A percentile compares a stretch with the other conserved stretches of the same genome.
Evolutionary conservation across 1,140 invertebrate species (phyloP).

Genomic region (Capitella teleta): DNA sequence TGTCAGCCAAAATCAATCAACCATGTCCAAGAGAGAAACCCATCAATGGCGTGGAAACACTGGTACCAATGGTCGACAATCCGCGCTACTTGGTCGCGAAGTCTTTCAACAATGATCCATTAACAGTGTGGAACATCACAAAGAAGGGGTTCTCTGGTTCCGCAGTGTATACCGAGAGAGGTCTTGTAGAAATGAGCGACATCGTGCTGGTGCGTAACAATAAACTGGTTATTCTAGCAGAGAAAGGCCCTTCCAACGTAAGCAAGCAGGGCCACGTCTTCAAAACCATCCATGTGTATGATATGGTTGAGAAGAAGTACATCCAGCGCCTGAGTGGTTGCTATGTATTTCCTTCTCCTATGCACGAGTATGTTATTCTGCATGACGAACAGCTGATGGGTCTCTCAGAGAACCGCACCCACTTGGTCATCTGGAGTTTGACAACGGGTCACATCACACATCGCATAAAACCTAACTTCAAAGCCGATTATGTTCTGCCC

Average conservation of each 20-base stretch:
- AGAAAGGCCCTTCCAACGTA: constrained; percentile 25
- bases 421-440: constrained; percentile 34
- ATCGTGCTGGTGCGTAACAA: constrained; percentile 29
- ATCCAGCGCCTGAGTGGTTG: constrained; percentile 25
- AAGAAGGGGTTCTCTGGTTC: constrained; percentile 23
- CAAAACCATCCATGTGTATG: constrained; percentile 30
- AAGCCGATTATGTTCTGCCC: too few species aligned
- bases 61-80: constrained; percentile 31
- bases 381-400: constrained; percentile 31
- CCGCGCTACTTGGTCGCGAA: constrained; percentile 32
- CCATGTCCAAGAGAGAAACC: constrained; percentile 27
- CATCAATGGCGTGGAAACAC: constrained; percentile 21
- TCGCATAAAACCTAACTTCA: constrained; percentile 28
- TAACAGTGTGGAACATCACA: constrained; percentile 35
- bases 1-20: constrained; percentile 26
- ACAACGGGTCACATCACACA: constrained; percentile 18
- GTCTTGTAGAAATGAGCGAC: constrained; percentile 26
- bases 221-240: constrained; percentile 29
- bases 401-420: constrained; percentile 29
- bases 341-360: constrained; percentile 30
- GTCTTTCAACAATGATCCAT: constrained; percentile 29
- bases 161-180: constrained; percentile 28
- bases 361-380: constrained; percentile 33
- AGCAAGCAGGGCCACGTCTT: constrained; percentile 28
- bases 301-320: constrained; percentile 28